Percentiles rank a stretch among this genome's conserved stretches.
Conservation (phyloP, 2,113 vertebrate species). For the Conger conger region DNA sequence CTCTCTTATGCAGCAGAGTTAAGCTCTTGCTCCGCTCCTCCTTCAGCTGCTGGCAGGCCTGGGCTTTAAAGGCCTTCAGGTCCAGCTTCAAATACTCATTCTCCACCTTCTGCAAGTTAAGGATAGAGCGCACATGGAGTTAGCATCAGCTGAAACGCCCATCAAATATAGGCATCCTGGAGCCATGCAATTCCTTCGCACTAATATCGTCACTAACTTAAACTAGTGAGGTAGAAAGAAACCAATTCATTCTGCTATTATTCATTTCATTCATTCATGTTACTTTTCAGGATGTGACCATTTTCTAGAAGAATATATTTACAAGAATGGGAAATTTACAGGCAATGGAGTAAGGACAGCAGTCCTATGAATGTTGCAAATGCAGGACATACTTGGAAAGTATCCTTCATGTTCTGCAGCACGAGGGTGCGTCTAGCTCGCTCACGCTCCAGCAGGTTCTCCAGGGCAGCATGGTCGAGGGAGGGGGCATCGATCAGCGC, state of each 20-base stretch:
- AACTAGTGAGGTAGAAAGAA: too few relatives aligned
- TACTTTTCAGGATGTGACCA: too few relatives aligned
- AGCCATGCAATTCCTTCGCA: too few relatives aligned
- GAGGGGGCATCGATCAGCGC: background rate
- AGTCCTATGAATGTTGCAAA: background rate
- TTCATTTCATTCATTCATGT: too few relatives aligned
- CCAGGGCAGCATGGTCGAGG: background rate
- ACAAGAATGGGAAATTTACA: too few relatives aligned
- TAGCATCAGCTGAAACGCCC: too few relatives aligned
- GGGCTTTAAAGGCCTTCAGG: background rate
- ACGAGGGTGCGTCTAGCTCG: conserved; percentile 8
- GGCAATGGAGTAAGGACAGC: background rate
- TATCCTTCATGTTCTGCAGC: background rate
- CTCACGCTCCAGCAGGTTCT: conserved; percentile 43
- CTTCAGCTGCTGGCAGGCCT: conserved; percentile 33
- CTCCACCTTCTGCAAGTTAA: conserved; percentile 35
- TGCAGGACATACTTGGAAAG: conserved; percentile 44
- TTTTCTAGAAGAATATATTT: too few relatives aligned
- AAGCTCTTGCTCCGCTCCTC: conserved; percentile 49
- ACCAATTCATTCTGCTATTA: too few relatives aligned
- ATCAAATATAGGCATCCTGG: too few relatives aligned
- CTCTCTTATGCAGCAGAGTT: conserved; percentile 48
- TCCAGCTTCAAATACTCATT: conserved; percentile 7
- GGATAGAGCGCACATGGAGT: too few relatives aligned
- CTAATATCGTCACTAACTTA: too few relatives aligned